Evolutionary conservation across 1,140 invertebrate species (phyloP).

Genomic region (Heliconius melpomene): DNA sequence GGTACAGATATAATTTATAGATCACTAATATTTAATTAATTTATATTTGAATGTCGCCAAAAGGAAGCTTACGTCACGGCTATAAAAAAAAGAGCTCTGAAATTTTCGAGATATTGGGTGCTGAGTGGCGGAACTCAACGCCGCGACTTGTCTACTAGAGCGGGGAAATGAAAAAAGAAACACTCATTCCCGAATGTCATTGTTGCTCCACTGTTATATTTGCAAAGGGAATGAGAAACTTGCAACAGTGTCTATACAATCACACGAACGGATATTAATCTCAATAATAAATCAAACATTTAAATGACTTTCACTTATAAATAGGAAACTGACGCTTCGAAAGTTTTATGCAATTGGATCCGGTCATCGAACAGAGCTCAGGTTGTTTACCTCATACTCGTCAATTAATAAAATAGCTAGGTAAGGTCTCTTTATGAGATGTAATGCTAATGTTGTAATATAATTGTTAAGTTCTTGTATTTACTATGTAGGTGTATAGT

Average conservation of each 20-base stretch:
- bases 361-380: conserved; percentile 8
- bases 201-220: too few species aligned
- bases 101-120: too few species aligned
- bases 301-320: conserved; percentile 27
- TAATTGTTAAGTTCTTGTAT: background rate
- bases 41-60: too few species aligned
- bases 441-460: too few species aligned
- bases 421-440: too few species aligned
- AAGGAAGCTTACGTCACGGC: too few species aligned
- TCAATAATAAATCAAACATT: conserved; percentile 13
- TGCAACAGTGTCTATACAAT: background rate
- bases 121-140: too few species aligned
- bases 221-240: background rate
- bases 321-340: conserved; percentile 26
- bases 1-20: background rate
- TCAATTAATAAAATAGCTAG: background rate
- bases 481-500: too few species aligned
- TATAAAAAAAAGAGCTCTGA: too few species aligned
- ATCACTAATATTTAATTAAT: background rate
- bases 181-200: too few species aligned
- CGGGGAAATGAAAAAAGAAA: too few species aligned
- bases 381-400: conserved; percentile 26
- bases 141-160: too few species aligned
- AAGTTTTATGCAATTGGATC: conserved; percentile 28
- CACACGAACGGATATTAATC: background rate